A percentile compares a stretch with the other conserved stretches of the same genome.
Conservation (phyloP, 2,113 vertebrate genomes). For the Saccopteryx leptura region DNA sequence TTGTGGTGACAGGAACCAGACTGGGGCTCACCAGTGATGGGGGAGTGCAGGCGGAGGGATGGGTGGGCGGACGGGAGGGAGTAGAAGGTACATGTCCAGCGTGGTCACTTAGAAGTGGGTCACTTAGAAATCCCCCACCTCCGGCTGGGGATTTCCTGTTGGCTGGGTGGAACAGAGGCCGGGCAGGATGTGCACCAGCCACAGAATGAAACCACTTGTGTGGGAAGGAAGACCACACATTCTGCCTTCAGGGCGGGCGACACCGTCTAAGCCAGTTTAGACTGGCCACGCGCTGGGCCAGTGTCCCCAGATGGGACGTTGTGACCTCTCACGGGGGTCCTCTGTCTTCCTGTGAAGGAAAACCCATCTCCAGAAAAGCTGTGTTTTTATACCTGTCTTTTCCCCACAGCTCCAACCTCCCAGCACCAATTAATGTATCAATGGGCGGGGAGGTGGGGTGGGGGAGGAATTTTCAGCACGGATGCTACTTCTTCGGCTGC, state of each 20-base stretch:
- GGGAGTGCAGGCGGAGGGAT: no score
- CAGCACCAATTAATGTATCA: neutral
- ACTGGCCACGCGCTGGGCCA: accelerated
- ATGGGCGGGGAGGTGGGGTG: neutral
- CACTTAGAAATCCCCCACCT: no score
- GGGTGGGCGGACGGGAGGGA: accelerated
- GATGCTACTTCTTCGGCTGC: constrained; percentile 45
- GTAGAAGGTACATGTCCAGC: neutral
- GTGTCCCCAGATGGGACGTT: neutral
- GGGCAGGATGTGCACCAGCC: neutral
- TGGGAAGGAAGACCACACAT: neutral
- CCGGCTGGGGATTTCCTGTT: no score
- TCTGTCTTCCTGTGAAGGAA: neutral
- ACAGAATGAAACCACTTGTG: neutral
- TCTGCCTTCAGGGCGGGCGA: neutral
- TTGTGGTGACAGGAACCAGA: neutral
- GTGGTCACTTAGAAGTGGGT: neutral
- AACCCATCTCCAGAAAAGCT: neutral
- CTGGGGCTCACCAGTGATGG: neutral
- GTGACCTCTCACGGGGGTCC: neutral
- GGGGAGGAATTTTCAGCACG: constrained; percentile 44
- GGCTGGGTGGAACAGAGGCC: neutral
- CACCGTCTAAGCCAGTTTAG: neutral
- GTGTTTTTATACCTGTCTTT: neutral
- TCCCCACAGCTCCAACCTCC: neutral